Percentiles rank a stretch among this genome's conserved stretches.
phyloP scores from a whole-genome alignment of 1,140 invertebrate species.

The Orussus abietinus region DNA sequence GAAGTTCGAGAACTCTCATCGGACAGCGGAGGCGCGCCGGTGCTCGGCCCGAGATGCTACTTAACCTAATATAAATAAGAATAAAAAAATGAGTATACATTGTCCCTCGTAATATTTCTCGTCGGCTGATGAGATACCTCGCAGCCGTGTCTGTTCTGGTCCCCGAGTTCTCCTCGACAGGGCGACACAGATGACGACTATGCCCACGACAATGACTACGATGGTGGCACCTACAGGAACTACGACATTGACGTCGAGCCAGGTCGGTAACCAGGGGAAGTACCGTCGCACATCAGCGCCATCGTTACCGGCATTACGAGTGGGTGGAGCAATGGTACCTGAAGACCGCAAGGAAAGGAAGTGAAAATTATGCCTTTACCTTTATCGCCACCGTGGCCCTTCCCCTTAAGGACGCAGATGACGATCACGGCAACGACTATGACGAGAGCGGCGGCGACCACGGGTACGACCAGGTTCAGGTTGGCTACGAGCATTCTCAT shows the following conservation, averaged over 20 bases:
- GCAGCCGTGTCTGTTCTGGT: constrained; percentile 71
- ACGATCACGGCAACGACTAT: constrained; percentile 89
- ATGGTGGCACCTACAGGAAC: constrained; percentile 80
- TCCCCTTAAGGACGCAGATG: constrained; percentile 81
- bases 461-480: constrained; percentile 90
- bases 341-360: constrained; percentile 35
- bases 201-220: constrained; percentile 82
- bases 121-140: constrained; percentile 63
- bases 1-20: neutral
- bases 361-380: constrained; percentile 56
- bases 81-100: constrained; percentile 45
- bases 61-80: constrained; percentile 10
- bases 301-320: constrained; percentile 59
- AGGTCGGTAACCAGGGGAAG: constrained; percentile 78
- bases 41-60: too few species aligned
- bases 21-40: constrained; percentile 2
- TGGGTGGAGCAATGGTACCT: constrained; percentile 78
- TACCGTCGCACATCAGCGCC: constrained; percentile 56
- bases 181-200: constrained; percentile 84
- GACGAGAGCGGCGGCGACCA: constrained; percentile 83
- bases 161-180: constrained; percentile 71
- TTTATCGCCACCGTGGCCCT: constrained; percentile 73
- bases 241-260: constrained; percentile 82
- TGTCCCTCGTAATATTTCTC: constrained; percentile 55
- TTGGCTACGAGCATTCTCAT: constrained; percentile 80